Percentiles rank a stretch among this genome's conserved stretches.
These are phyloP conservation scores for Stictonetta naevosa DNA, from an alignment of 2,113 vertebrate genomes.

Conservation along the genomic window DNA sequence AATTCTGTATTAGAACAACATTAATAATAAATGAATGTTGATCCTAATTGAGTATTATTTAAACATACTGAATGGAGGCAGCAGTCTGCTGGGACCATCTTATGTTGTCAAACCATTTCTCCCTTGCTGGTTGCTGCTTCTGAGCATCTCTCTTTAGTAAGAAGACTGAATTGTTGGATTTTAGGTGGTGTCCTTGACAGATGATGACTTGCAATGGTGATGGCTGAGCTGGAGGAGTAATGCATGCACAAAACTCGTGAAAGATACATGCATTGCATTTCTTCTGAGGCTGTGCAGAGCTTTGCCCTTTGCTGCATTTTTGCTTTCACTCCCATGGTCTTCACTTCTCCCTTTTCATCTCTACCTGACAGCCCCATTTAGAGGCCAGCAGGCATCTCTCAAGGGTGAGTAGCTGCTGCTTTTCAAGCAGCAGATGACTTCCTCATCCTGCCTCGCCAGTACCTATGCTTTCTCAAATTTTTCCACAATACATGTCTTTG, in stretches of 20 bases:
- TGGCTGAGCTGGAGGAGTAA: accelerated
- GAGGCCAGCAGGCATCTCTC: not conserved
- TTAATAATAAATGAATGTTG: conserved; percentile 75
- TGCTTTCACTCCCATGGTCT: not conserved
- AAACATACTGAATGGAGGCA: conserved; percentile 43
- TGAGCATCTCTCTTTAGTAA: accelerated
- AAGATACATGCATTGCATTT: accelerated
- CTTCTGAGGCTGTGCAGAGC: not conserved
- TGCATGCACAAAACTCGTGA: accelerated
- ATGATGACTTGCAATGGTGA: accelerated
- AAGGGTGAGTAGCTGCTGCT: not conserved
- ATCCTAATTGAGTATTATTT: conserved; percentile 72
- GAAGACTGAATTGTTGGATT: accelerated
- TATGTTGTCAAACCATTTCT: not conserved
- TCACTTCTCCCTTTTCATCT: accelerated
- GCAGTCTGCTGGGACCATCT: conserved; percentile 19
- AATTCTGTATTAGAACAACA: conserved; percentile 36
- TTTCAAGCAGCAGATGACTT: too few relatives aligned
- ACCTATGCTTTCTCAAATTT: not conserved
- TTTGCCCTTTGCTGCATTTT: not conserved
- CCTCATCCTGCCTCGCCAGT: not conserved
- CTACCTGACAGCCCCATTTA: not conserved
- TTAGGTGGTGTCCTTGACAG: accelerated
- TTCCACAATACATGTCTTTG: not conserved
- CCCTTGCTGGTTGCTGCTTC: not conserved